These are phyloP conservation scores for Molossus molossus DNA, from an alignment of 2,797 vertebrate genomes.

Conservation along the genomic window DNA sequence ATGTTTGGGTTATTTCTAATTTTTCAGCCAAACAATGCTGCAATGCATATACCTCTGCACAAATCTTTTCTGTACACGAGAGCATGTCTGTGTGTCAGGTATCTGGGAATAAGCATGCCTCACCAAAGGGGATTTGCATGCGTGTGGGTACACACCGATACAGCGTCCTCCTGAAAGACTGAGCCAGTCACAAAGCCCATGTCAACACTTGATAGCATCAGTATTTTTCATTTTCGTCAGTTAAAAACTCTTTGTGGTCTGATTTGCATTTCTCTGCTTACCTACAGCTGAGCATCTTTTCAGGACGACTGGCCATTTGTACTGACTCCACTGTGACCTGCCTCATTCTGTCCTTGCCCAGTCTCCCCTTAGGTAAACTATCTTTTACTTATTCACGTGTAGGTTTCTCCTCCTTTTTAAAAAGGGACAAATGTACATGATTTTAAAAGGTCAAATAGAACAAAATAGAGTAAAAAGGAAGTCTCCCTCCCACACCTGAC, in stretches of 20 bases:
- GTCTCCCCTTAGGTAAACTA: not conserved
- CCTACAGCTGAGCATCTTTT: not conserved
- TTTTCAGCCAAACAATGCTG: not conserved
- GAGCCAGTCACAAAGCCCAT: fast-evolving
- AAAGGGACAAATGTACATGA: not conserved
- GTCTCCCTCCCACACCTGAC: not conserved
- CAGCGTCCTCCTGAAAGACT: not conserved
- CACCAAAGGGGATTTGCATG: not conserved
- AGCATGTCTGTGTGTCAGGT: not conserved
- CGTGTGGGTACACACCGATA: fast-evolving
- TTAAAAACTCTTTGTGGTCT: not conserved
- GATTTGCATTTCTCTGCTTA: not conserved
- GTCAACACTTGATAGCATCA: too few species aligned
- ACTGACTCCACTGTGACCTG: not conserved
- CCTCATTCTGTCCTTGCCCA: not conserved
- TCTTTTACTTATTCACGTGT: not conserved
- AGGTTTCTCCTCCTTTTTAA: slow-evolving; percentile 3
- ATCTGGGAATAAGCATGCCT: not conserved
- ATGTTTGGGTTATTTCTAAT: not conserved
- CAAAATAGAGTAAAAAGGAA: not conserved
- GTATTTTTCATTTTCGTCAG: not conserved
- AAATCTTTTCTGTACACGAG: not conserved
- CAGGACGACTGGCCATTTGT: not conserved
- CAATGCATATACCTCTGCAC: too few species aligned
- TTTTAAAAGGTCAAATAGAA: slow-evolving; percentile 38